Conservation (phyloP, 2,797 vertebrate species). For the Acrossocheilus fasciatus region DNA sequence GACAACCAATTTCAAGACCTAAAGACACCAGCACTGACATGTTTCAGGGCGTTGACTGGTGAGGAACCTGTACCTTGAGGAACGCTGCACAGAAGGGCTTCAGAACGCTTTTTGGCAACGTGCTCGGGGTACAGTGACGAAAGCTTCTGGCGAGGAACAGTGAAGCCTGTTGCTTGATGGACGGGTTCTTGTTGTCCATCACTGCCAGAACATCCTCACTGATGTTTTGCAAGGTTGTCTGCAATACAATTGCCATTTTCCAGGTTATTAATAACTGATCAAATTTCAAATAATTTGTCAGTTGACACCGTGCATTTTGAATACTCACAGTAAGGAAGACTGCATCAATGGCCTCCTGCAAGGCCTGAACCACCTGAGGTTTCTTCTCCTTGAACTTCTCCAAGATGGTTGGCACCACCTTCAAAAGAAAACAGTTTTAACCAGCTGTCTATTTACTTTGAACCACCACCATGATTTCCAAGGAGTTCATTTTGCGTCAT, state of each 20-base stretch:
- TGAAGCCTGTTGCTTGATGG: constrained; percentile 97
- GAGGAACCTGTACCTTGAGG: constrained; percentile 84
- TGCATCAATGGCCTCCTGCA: constrained; percentile 97
- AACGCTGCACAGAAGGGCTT: constrained; percentile 95
- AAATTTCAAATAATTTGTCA: background rate
- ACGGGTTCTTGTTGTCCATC: constrained; percentile 99
- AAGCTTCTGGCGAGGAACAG: constrained; percentile 96
- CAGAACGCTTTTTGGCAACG: constrained; percentile 89
- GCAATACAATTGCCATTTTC: constrained; percentile 32
- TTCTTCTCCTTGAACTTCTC: constrained; percentile 99
- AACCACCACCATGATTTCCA: background rate
- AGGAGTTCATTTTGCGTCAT: background rate
- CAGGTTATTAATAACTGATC: background rate
- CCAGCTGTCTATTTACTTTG: background rate
- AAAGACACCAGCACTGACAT: background rate
- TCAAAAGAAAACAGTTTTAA: constrained; percentile 31
- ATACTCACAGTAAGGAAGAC: constrained; percentile 93
- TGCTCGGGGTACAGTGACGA: constrained; percentile 89
- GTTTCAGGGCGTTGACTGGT: background rate
- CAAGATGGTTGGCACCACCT: constrained; percentile 96
- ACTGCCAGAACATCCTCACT: constrained; percentile 93
- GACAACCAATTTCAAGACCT: background rate
- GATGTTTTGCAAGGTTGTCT: constrained; percentile 95
- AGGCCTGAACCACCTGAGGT: constrained; percentile 93
- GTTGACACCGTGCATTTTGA: background rate